These are phyloP conservation scores for Odontesthes bonariensis DNA, from an alignment of 2,113 vertebrate species.

Conservation along the genomic window DNA sequence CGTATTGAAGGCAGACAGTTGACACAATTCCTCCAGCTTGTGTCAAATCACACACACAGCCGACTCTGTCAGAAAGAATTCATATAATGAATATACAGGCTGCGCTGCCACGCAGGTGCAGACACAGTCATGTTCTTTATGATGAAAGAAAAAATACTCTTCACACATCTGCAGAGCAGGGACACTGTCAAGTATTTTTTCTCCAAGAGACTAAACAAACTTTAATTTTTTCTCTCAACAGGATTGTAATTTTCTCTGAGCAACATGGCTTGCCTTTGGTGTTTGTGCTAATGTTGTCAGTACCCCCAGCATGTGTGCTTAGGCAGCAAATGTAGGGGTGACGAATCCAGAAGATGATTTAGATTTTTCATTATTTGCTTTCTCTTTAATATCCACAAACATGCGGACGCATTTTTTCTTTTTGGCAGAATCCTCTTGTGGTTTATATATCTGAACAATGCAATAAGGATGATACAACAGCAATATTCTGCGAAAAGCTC, in stretches of 20 bases:
- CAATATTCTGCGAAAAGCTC: slow-evolving; percentile 38
- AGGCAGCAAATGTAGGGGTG: background rate
- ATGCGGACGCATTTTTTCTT: slow-evolving; percentile 8
- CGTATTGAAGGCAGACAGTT: slow-evolving; percentile 40
- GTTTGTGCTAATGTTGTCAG: slow-evolving; percentile 5
- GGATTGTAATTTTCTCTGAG: slow-evolving; percentile 29
- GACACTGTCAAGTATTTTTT: slow-evolving; percentile 26
- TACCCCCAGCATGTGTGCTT: background rate
- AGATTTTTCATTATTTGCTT: slow-evolving; percentile 38
- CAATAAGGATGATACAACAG: slow-evolving; percentile 39
- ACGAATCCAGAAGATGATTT: slow-evolving; percentile 21
- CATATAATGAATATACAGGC: background rate
- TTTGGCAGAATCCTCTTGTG: slow-evolving; percentile 2
- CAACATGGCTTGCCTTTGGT: slow-evolving; percentile 4
- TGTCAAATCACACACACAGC: background rate
- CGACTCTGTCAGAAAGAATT: slow-evolving; percentile 5
- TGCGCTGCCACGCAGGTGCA: background rate
- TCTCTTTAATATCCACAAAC: slow-evolving; percentile 26
- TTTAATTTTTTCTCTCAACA: slow-evolving; percentile 29
- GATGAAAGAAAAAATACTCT: background rate
- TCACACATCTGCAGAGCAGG: background rate
- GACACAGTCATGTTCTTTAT: background rate
- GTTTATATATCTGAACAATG: slow-evolving; percentile 15
- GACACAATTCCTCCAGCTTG: slow-evolving; percentile 33
- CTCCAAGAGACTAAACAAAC: slow-evolving; percentile 2